Evolutionary conservation across 2,888 invertebrate genomes (phyloP), one percentile per base, ranked within the genome.

Genomic region (Diachrysia chrysitis): DNA sequence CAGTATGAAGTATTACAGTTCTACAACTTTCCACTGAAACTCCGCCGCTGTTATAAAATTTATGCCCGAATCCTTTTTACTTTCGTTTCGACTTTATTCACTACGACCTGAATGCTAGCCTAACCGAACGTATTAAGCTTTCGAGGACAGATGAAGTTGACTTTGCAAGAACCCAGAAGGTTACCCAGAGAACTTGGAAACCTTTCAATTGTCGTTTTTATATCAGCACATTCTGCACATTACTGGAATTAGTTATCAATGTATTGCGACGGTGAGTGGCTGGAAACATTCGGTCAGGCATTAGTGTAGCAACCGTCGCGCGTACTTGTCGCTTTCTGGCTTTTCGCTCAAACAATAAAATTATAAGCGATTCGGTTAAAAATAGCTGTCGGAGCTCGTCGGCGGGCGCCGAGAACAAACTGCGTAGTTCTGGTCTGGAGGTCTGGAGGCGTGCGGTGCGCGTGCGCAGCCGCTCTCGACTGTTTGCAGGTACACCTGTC

Each of bases 311-410:
- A 89, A 85, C 89, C 91, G 91, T 87, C 92, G 93, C 85, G 90
- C 89, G 89, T 88, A 90, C 92, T 92, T 92, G 95, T 94, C 95
- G 94, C 90, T 83, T 90, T 89, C 87, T 85, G 85, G 87, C 89
- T 90, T 94, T 93, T 93, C 89, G 92, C 89, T 90, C 87, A 93
- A 95, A 95, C 94, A 95, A 95, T 95, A 94, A 95, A 94, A 94
- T 95, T 94, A 94, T 95, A 94, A 92, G 91, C 93, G 89, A 86
- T 87, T 81, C 83, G 87, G 88, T 92, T 93, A 93, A 90, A 94
- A 94, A 94, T 94, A 94, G 91, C 86, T 73, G 84, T 84, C 83
- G 81, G 86, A 83, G 88, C 86, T 86, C 81, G 86, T 84, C 84
- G 80, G 76, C 83, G 88, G 69, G 83, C 79, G 86, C 85, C 79